Evolutionary conservation across 1,140 invertebrate species (phyloP).

Genomic region (Theocolax elegans): DNA sequence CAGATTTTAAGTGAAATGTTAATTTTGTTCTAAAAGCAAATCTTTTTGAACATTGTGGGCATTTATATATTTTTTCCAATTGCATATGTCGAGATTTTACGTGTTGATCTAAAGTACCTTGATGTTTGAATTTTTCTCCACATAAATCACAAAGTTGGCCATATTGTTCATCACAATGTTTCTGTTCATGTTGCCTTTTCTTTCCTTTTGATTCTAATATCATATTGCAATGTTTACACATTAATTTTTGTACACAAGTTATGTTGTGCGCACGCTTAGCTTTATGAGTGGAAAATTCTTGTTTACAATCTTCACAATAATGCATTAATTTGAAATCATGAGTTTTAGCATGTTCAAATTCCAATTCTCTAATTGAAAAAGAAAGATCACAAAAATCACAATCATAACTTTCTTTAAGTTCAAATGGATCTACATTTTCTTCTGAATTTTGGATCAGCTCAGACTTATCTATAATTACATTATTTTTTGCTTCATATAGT

Average conservation of each 20-base stretch:
- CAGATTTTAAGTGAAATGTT: slow-evolving; percentile 64
- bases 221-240: slow-evolving; percentile 59
- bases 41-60: slow-evolving; percentile 64
- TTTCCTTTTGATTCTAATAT: slow-evolving; percentile 62
- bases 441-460: slow-evolving; percentile 14
- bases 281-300: slow-evolving; percentile 61
- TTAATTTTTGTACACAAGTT: slow-evolving; percentile 57
- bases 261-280: slow-evolving; percentile 59
- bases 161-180: slow-evolving; percentile 61
- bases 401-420: slow-evolving; percentile 50
- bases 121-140: slow-evolving; percentile 66
- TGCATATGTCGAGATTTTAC: slow-evolving; percentile 63
- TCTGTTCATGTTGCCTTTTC: slow-evolving; percentile 65
- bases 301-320: slow-evolving; percentile 62
- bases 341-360: slow-evolving; percentile 59
- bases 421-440: slow-evolving; percentile 40
- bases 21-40: slow-evolving; percentile 66
- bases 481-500: slow-evolving; percentile 56
- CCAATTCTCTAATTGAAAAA: slow-evolving; percentile 53
- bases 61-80: slow-evolving; percentile 64
- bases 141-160: slow-evolving; percentile 65
- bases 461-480: slow-evolving; percentile 43
- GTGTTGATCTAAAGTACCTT: slow-evolving; percentile 64
- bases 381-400: slow-evolving; percentile 62
- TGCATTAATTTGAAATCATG: slow-evolving; percentile 63